Evolutionary conservation across 2,888 invertebrate genomes (phyloP).

Genomic region (Pseudanteris insignis): DNA sequence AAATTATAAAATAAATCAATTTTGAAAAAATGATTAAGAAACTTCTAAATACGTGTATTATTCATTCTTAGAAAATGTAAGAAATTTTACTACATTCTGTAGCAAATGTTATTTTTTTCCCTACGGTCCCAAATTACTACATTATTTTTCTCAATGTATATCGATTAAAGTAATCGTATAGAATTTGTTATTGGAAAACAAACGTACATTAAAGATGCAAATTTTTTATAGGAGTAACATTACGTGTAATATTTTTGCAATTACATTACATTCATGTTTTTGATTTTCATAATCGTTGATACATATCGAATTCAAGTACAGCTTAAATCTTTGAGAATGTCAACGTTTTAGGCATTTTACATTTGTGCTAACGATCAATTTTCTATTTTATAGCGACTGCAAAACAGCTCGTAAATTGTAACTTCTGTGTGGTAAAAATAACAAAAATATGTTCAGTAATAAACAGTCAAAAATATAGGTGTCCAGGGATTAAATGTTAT

Average conservation of each 20-base stretch:
- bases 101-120: too few species aligned
- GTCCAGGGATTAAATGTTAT: conserved; percentile 62
- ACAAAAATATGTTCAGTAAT: conserved; percentile 54
- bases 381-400: conserved; percentile 26
- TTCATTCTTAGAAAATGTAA: too few species aligned
- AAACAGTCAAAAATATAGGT: conserved; percentile 62
- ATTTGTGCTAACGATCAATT: conserved; percentile 16
- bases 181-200: too few species aligned
- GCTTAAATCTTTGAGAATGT: neutral
- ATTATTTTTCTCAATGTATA: too few species aligned
- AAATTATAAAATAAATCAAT: too few species aligned
- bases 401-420: conserved; percentile 24
- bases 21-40: too few species aligned
- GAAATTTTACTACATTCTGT: too few species aligned
- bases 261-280: neutral
- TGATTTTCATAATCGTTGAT: neutral
- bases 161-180: too few species aligned
- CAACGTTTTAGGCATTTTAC: conserved; percentile 5
- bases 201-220: neutral
- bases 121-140: too few species aligned
- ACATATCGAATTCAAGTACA: neutral
- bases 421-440: conserved; percentile 41
- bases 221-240: neutral
- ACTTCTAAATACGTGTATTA: too few species aligned
- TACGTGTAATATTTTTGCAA: neutral